Percentiles rank a stretch among this genome's conserved stretches.
phyloP scores from a whole-genome alignment of 2,797 vertebrate species.

The Trematomus bernacchii region DNA sequence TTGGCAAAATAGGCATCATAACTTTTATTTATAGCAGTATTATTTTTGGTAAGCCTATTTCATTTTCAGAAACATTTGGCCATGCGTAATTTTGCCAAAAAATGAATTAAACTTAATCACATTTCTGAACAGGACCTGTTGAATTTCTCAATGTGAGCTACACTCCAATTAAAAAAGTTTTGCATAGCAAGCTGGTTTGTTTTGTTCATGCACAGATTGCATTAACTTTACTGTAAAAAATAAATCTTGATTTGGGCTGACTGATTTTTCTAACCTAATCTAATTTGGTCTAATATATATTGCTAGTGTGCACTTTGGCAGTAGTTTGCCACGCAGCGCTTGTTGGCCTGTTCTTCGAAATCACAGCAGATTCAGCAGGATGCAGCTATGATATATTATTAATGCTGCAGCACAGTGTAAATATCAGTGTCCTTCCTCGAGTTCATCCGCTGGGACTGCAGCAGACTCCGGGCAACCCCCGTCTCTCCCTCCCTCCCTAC shows the following conservation, averaged over 20 bases:
- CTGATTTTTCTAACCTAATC: constrained; percentile 14
- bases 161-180: neutral
- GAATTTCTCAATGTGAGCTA: neutral
- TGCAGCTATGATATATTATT: constrained; percentile 62
- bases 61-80: neutral
- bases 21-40: neutral
- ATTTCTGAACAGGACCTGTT: neutral
- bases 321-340: neutral
- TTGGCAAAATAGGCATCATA: neutral
- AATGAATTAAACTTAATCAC: neutral
- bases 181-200: neutral
- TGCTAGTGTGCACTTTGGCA: neutral
- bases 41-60: neutral
- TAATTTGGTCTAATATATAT: constrained; percentile 2
- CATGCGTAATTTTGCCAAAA: neutral
- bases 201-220: neutral
- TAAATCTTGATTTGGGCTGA: neutral
- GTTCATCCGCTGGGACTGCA: constrained; percentile 61
- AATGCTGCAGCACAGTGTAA: constrained; percentile 58
- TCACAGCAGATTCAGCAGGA: constrained; percentile 48
- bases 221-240: neutral
- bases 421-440: constrained; percentile 68
- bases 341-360: constrained; percentile 40
- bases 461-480: constrained; percentile 43
- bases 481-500: constrained; percentile 3